Evolutionary conservation across 2,113 vertebrate species (phyloP), one percentile per base, ranked within the genome.

Genomic region (Geococcyx californianus): DNA sequence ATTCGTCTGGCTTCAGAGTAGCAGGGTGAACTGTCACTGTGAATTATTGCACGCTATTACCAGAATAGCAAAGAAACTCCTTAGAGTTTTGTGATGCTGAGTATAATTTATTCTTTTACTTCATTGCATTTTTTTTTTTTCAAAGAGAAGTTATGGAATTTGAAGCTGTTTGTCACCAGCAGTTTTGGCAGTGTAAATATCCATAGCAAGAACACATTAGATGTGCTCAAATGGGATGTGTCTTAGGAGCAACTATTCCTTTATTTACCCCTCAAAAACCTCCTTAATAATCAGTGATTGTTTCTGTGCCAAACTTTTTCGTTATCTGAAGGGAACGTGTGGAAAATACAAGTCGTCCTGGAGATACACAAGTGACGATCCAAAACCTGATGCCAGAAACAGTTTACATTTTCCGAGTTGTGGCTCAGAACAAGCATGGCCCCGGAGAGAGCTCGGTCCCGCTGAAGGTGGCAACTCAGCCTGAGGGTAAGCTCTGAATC

Each of bases 381-480:
- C 99, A 99, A 91, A 99, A 98, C 96, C 98, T 99, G 79, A 99
- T 99, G 98, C 99, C 99, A 58, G 99, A 99, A 74, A 99, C 98
- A 31, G 99, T 99, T 89, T 99, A 99, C 70, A 93, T 98, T 95
- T 99, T 99, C 83, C 98, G 98, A 79, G 99, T 99, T 7, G 98
- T 98, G 95, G 99, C 99, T 34, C 99, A 99, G 90, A 99, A 99
- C 96, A 98, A 96, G 93, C 98, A 99, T 11, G 99, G 99, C 49
- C 97, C 97, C 0, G 99, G 99, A 11, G 99, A 99, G 97, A 99
- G 98, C 90, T 99, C 99, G 0, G 91, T 97, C 0, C 98, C 97
- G 0, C 97, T 99, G 11, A 99, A 98, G 81, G 99, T 99, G 87
- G 99, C 99, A 94, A 99, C 99, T 16, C 99, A 99, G 93, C 99